These are phyloP conservation scores for Yponomeuta evonymella DNA, from an alignment of 2,888 invertebrate genomes.

Conservation along the genomic window DNA sequence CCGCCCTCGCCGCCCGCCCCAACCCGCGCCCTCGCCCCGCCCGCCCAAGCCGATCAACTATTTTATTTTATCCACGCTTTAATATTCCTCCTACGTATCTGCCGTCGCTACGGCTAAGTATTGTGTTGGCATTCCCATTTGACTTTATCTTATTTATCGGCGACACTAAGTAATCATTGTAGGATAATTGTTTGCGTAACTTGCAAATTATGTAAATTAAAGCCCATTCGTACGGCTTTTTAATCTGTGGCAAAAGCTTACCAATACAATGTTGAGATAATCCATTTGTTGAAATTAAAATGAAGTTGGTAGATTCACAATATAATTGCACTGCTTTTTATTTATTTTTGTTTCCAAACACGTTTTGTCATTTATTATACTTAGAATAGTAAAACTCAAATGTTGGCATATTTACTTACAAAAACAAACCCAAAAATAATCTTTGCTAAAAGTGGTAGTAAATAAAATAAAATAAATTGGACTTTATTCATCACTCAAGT, in stretches of 20 bases:
- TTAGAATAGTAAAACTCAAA: no score
- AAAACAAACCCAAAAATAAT: no score
- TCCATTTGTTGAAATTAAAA: no score
- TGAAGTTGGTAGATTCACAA: no score
- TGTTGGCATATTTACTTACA: no score
- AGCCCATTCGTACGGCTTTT: neutral
- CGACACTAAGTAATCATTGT: neutral
- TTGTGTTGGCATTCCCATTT: neutral
- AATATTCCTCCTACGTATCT: neutral
- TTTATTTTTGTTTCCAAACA: no score
- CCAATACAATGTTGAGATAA: neutral
- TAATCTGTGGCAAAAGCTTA: neutral
- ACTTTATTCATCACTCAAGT: no score
- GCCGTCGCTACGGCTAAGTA: neutral
- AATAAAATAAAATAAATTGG: no score
- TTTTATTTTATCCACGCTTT: slow-evolving; percentile 13
- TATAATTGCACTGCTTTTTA: no score
- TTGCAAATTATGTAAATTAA: neutral
- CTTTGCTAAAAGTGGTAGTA: no score
- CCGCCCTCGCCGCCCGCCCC: neutral
- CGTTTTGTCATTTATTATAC: no score
- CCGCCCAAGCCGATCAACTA: slow-evolving; percentile 14
- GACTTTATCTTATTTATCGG: slow-evolving; percentile 1
- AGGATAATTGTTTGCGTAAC: neutral
- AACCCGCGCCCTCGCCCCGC: slow-evolving; percentile 8